phyloP scores from a whole-genome alignment of 2,797 vertebrate genomes.

The Sebastiscus albofasciatus region DNA sequence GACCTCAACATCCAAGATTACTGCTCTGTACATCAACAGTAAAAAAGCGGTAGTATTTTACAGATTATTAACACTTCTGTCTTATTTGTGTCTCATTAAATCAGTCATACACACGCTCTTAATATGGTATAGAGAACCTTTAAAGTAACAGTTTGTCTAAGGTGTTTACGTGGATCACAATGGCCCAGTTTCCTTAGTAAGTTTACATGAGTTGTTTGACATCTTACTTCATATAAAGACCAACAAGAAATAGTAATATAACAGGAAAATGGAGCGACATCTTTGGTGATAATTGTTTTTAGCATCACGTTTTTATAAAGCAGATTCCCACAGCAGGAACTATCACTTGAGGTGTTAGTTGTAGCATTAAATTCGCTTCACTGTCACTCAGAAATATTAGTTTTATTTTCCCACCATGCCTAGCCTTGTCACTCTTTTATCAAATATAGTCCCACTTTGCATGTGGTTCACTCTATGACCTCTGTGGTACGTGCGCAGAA shows the following conservation, averaged over 20 bases:
- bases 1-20: too few species aligned
- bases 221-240: background rate
- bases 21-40: too few species aligned
- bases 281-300: conserved; percentile 17
- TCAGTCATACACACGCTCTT: too few species aligned
- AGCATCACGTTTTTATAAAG: conserved; percentile 1
- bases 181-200: background rate
- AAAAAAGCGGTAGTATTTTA: too few species aligned
- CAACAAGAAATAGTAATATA: background rate
- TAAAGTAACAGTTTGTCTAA: too few species aligned
- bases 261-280: background rate
- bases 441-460: conserved; percentile 41
- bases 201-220: background rate
- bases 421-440: conserved; percentile 40
- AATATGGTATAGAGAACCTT: too few species aligned
- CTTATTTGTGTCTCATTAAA: too few species aligned
- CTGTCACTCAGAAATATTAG: conserved; percentile 39
- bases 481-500: conserved; percentile 9
- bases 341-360: background rate
- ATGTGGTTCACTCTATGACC: conserved; percentile 40
- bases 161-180: background rate
- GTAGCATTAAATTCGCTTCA: conserved; percentile 22
- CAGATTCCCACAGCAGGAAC: background rate
- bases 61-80: too few species aligned
- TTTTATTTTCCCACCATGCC: conserved; percentile 25